Evolutionary conservation across 2,113 vertebrate genomes (phyloP), one percentile per base, ranked within the genome.

Genomic region (Ifrita kowaldi): DNA sequence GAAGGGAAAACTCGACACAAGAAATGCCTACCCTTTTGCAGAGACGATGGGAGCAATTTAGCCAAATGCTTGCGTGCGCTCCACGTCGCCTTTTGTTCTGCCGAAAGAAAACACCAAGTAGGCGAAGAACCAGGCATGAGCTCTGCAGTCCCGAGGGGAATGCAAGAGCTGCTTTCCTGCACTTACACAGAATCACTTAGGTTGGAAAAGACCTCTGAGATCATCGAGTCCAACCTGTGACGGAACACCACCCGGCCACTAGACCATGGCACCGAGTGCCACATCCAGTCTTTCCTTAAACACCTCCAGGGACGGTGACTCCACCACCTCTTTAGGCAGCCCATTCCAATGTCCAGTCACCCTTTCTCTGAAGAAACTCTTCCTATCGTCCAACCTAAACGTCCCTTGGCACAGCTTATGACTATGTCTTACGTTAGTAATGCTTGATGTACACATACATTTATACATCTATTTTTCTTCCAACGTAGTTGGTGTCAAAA

Each of bases 1-100:
- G 12, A 11, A 21, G 16, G 53, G 26, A 18, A 21, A 47, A 33
- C 39, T 17, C 11, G 8, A 9, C 26, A 9, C 16, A 4, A 52
- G 27, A 42, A 23, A 11, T 1, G 27, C 19, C 21, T 5, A 2
- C 52, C 4, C n/a, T 21, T 44, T 8, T 4, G 42, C 62, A 6
- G 30, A 30, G 33, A 2, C 10, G 10, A 35, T 16, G 44, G 10
- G 24, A 50, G 24, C 30, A 11, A 7, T 28, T 41, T 10, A 3
- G 3, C 20, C 30, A 10, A 30, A 18, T 12, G 5, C 19, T 28
- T 1, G 10, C 2, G 0, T 4, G 13, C 3, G 6, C 26, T 28
- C 52, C 16, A 1, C 8, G 1, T 20, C 14, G 11, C 33, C n/a
- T 83, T 82, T 81, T 30, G 6, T n/a, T 79, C 33, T 11, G 24